A percentile compares a stretch with the other conserved stretches of the same genome.
Evolutionary conservation across 2,888 invertebrate species (phyloP).

Genomic region (Philereme vetulata): DNA sequence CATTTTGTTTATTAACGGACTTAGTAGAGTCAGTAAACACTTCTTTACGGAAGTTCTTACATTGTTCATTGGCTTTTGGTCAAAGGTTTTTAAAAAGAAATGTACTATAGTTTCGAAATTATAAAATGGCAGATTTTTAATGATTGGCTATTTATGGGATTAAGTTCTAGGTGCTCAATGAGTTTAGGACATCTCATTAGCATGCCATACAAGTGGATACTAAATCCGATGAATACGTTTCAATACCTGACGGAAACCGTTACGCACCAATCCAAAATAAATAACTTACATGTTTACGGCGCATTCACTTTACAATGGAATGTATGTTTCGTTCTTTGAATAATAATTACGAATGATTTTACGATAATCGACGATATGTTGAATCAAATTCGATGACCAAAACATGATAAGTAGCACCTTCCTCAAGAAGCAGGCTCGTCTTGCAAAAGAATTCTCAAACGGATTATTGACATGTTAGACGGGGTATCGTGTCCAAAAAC

Average conservation of each 20-base stretch:
- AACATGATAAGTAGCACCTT: neutral
- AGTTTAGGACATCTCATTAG: constrained; percentile 43
- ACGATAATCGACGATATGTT: constrained; percentile 27
- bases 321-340: constrained; percentile 60
- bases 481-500: constrained; percentile 20
- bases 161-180: neutral
- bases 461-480: constrained; percentile 21
- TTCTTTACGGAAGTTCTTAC: neutral
- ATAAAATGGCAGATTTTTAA: neutral
- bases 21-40: constrained; percentile 21
- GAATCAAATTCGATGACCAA: constrained; percentile 10
- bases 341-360: constrained; percentile 53
- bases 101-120: no score
- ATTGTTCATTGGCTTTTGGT: neutral
- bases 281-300: constrained; percentile 62
- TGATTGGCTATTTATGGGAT: neutral
- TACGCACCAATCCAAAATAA: constrained; percentile 68
- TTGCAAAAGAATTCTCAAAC: constrained; percentile 9
- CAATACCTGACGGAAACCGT: constrained; percentile 59
- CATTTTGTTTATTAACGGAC: constrained; percentile 38
- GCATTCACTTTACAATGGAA: constrained; percentile 48
- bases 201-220: constrained; percentile 50
- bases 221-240: constrained; percentile 53
- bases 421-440: constrained; percentile 3
- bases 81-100: neutral